phyloP scores from a whole-genome alignment of 1,140 invertebrate genomes.

The Drosophila ananassae region DNA sequence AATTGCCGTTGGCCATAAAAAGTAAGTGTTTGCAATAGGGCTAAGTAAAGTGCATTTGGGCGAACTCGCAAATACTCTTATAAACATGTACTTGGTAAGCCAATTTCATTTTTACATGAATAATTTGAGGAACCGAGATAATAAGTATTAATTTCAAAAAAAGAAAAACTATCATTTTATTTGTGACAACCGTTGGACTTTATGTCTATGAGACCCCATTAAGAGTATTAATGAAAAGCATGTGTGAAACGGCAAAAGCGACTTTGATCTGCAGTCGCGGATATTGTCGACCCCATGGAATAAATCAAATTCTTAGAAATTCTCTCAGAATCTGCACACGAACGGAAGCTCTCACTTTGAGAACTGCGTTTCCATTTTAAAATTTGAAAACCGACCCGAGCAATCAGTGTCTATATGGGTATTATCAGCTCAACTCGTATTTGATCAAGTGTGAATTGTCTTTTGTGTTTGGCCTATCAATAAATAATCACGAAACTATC shows the following conservation, averaged over 20 bases:
- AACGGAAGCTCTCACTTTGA: conserved; percentile 50
- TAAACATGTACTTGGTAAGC: background rate
- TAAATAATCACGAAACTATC: conserved; percentile 38
- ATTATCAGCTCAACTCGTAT: conserved; percentile 34
- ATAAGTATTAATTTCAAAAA: background rate
- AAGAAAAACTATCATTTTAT: background rate
- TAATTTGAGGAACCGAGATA: background rate
- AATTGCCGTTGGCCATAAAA: conserved; percentile 32
- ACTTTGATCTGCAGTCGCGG: conserved; percentile 42
- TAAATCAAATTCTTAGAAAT: conserved; percentile 37
- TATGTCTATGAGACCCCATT: background rate
- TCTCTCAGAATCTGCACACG: conserved; percentile 40
- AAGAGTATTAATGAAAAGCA: conserved; percentile 3
- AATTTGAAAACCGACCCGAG: background rate
- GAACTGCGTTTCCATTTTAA: conserved; percentile 34
- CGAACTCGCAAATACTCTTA: background rate
- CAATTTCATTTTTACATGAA: background rate
- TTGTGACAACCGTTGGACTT: background rate
- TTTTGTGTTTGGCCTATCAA: conserved; percentile 62
- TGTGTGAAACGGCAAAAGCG: background rate
- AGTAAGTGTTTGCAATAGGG: conserved; percentile 1
- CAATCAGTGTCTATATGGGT: conserved; percentile 10
- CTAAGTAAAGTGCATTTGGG: background rate
- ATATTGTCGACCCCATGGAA: conserved; percentile 7
- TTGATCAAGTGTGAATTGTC: conserved; percentile 53